Conservation (phyloP, 2,797 vertebrate species). For the Orestias chungarensis region DNA sequence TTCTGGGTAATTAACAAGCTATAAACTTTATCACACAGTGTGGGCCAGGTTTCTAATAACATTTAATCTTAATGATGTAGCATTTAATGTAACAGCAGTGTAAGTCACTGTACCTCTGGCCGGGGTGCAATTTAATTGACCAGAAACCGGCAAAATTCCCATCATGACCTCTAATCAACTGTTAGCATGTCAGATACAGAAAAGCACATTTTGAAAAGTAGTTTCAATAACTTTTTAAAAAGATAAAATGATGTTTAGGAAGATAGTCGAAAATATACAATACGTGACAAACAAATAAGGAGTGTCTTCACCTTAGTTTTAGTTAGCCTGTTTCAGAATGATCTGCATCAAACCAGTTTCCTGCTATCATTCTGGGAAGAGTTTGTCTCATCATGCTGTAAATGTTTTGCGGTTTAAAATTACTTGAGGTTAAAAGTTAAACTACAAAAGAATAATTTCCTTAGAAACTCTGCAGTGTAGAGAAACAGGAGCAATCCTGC, state of each 20-base stretch:
- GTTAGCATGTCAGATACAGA: neutral
- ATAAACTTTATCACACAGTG: too few species aligned
- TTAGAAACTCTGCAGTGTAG: too few species aligned
- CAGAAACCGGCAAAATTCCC: neutral
- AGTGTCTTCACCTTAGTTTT: neutral
- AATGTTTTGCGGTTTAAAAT: neutral
- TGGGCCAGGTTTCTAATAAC: too few species aligned
- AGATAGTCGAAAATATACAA: neutral
- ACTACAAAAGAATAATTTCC: neutral
- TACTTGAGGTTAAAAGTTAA: neutral
- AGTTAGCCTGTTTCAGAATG: neutral
- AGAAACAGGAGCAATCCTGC: too few species aligned
- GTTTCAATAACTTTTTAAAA: too few species aligned
- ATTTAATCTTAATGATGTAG: too few species aligned
- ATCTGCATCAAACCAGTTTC: slow-evolving; percentile 3
- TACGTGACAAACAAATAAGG: neutral
- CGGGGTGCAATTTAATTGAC: too few species aligned
- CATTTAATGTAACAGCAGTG: too few species aligned
- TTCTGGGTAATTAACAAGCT: too few species aligned
- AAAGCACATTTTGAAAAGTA: too few species aligned
- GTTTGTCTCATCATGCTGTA: slow-evolving; percentile 1
- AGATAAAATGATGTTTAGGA: too few species aligned
- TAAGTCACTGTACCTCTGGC: too few species aligned
- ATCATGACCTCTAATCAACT: neutral
- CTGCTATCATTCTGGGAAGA: neutral